Conservation (phyloP, 2,888 invertebrate genomes). For the Cheilosia vernalis region DNA sequence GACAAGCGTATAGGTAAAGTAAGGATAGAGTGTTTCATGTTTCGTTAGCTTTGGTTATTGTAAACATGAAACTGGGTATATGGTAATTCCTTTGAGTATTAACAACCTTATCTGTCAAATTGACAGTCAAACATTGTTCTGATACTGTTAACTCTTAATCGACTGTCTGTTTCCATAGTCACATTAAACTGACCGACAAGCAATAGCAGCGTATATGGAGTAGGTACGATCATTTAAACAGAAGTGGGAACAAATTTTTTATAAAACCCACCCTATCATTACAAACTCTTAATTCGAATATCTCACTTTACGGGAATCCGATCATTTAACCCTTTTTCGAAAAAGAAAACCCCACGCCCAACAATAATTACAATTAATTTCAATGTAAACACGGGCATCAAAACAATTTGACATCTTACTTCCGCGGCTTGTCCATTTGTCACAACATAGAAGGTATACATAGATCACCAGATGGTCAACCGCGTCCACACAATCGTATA, state of each 20-base stretch:
- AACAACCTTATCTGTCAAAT: no score
- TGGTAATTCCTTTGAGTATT: no score
- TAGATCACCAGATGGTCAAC: constrained; percentile 58
- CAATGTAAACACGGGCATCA: constrained; percentile 21
- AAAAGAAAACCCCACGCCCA: not conserved
- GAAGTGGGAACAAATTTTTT: not conserved
- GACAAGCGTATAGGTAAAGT: no score
- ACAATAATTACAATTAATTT: constrained; percentile 31
- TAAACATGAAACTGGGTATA: no score
- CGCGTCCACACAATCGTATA: constrained; percentile 46
- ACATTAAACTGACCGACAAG: no score
- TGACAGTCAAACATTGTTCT: no score
- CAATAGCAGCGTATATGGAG: no score
- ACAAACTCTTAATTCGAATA: not conserved
- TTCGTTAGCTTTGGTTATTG: no score
- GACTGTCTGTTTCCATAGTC: no score
- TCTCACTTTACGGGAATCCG: constrained; percentile 23
- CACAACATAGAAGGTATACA: not conserved
- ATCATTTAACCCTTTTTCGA: constrained; percentile 23
- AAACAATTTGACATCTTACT: constrained; percentile 33
- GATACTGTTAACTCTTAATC: no score
- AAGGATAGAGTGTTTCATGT: no score
- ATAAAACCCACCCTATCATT: constrained; percentile 18
- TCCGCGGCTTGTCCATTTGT: constrained; percentile 17
- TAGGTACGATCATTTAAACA: no score